Conservation (phyloP, 2,888 invertebrate species). For the Mesopsocus fuscifrons region DNA sequence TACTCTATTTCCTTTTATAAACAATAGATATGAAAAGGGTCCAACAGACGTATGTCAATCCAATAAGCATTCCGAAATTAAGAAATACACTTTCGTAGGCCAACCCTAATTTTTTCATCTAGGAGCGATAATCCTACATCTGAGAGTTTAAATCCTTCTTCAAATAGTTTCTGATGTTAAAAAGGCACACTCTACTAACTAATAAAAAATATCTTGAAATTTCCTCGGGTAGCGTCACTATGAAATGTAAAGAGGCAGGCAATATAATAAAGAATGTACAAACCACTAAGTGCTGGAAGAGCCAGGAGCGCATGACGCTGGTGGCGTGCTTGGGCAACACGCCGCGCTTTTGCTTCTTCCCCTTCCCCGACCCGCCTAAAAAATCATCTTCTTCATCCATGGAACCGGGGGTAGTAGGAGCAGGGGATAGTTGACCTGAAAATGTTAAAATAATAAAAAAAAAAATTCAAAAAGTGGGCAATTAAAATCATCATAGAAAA, state of each 20-base stretch:
- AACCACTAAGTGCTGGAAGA: conserved; percentile 90
- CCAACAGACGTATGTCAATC: background rate
- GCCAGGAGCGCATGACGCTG: conserved; percentile 89
- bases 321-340: conserved; percentile 91
- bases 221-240: no score
- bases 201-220: no score
- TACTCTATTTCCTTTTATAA: background rate
- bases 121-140: no score
- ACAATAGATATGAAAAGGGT: background rate
- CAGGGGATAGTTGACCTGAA: conserved; percentile 36
- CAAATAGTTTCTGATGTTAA: no score
- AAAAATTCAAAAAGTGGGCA: no score
- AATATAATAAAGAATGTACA: no score
- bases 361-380: conserved; percentile 30
- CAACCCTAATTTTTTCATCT: no score
- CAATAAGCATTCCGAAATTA: background rate
- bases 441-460: conserved; percentile 15
- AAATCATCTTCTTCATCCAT: conserved; percentile 27
- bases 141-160: no score
- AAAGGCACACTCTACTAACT: no score
- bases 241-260: no score
- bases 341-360: conserved; percentile 55
- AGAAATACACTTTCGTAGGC: no score
- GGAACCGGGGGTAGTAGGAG: conserved; percentile 37
- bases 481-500: no score